Base-by-base conservation (phyloP, 2,888 invertebrate species). In the Scaptomyza parva region DNA sequence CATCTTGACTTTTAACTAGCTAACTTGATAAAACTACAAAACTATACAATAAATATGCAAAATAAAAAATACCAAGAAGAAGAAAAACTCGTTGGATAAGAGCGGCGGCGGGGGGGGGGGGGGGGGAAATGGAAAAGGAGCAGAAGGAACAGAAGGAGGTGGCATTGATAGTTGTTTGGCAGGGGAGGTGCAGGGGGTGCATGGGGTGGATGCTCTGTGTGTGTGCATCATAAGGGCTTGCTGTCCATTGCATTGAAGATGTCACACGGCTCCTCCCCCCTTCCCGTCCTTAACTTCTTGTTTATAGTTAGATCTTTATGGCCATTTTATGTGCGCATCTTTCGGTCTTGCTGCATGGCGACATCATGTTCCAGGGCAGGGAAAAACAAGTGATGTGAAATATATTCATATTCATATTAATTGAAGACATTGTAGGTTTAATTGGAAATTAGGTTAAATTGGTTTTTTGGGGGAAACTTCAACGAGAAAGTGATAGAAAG, bases 1-100 rank as follows among this genome's bases (percentile, higher is more conserved):
- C 83, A 80, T 86, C 80, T 83, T 83, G 86, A 86, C 82, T 80
- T 83, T 83, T 86, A 86, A 82, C 83, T 82, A 82, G 86, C 86
- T 83, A 83, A 86, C 82, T 85, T 82, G 80, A 86, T 82, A 78
- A 86, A 82, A 85, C 86, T 85, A 85, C 86, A 82, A 85, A 85
- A 85, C 85, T 85, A 85, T 85, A 85, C 86, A 85, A 85, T 82
- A 82, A 85, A 82, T 82, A 82, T 82, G 81, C 81, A 85, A 85
- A 84, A 79, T 78, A 84, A 76, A 57, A 30, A 14, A 40, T 9
- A 48, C 20, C n/a, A 28, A 57, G 12, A 40, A 26, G 3, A 40
- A 37, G 17, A 40, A 53, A 9, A 8, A 11, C 18, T 4, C 20
- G n/a, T n/a, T n/a, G n/a, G n/a, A n/a, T 20, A 18, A 1, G 33